A percentile compares a stretch with the other conserved stretches of the same genome.
Conservation (phyloP, 2,113 vertebrate genomes). For the Vulpes lagopus region DNA sequence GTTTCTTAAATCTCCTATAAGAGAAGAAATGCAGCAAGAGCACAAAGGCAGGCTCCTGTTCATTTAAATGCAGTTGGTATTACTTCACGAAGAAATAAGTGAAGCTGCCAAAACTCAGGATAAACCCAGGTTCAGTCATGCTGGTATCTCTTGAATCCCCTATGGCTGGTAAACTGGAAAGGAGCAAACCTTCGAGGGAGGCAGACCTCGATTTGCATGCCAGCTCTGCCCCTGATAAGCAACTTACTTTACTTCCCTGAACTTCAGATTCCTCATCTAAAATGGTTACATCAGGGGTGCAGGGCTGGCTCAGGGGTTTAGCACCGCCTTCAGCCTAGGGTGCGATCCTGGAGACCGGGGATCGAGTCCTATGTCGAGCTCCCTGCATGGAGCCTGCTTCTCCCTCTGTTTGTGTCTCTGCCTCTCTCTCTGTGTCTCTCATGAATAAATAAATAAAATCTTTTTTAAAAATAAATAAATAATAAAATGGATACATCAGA, state of each 20-base stretch:
- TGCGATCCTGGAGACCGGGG: too few species aligned
- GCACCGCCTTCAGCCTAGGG: too few species aligned
- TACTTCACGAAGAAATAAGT: background rate
- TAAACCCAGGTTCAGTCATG: background rate
- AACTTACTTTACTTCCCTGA: slow-evolving; percentile 13
- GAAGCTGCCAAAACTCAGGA: background rate
- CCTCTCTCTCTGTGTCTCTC: too few species aligned
- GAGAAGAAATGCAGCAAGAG: background rate
- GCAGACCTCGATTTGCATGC: background rate
- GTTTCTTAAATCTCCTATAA: slow-evolving; percentile 18
- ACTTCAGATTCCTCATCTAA: slow-evolving; percentile 4
- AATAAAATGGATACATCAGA: background rate
- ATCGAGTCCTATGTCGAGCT: too few species aligned
- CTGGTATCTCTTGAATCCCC: background rate
- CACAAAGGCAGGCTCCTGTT: background rate
- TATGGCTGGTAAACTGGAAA: background rate
- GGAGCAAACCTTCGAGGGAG: background rate
- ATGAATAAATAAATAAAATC: too few species aligned
- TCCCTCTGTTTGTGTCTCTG: too few species aligned
- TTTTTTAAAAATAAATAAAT: too few species aligned
- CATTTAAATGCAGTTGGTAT: background rate
- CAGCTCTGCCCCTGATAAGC: background rate
- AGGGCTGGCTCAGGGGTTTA: too few species aligned
- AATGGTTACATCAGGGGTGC: background rate
- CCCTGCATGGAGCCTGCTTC: too few species aligned